These are phyloP conservation scores for Chaetodon trifascialis DNA, from an alignment of 2,113 vertebrate species.

Conservation along the genomic window DNA sequence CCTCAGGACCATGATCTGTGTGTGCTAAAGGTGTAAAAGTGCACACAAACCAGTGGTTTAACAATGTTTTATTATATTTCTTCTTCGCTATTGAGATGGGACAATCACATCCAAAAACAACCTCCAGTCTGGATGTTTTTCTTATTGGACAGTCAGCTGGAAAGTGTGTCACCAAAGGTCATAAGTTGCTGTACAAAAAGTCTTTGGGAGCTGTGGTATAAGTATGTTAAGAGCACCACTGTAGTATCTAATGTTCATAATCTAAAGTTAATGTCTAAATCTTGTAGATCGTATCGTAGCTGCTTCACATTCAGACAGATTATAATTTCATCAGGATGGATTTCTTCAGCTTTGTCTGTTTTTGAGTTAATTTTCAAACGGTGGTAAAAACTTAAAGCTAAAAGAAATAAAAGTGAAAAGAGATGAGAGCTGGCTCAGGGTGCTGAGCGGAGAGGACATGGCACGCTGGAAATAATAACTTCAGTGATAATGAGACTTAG, in stretches of 20 bases:
- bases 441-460: not conserved
- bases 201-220: no score
- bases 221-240: no score
- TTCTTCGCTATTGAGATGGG: no score
- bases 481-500: slow-evolving; percentile 57
- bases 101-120: not conserved
- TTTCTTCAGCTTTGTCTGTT: not conserved
- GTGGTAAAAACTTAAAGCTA: slow-evolving; percentile 9
- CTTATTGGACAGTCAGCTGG: not conserved
- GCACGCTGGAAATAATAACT: slow-evolving; percentile 45
- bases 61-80: no score
- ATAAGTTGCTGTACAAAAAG: not conserved
- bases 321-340: not conserved
- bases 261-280: no score
- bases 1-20: no score
- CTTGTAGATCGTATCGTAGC: not conserved
- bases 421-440: not conserved
- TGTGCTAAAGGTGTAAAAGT: no score
- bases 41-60: no score
- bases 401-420: slow-evolving; percentile 5
- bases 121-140: not conserved
- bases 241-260: no score
- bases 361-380: not conserved
- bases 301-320: not conserved
- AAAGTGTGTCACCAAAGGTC: not conserved